Percentiles rank a stretch among this genome's conserved stretches.
phyloP scores from a whole-genome alignment of 64 coral and sea anemone species.

The Pocillopora verrucosa region DNA sequence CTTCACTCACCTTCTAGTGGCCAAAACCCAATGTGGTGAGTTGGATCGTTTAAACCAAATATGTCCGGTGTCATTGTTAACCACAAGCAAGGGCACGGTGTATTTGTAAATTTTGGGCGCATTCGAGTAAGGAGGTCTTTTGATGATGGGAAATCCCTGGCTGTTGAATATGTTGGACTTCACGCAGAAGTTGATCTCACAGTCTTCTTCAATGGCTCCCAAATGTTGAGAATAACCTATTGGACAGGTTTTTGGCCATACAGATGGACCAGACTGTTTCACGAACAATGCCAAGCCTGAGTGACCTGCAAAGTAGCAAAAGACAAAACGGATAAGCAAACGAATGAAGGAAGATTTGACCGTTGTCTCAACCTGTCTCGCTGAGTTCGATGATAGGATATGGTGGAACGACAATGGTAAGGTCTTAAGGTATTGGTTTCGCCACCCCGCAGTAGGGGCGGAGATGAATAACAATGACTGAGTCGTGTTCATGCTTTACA shows the following conservation, averaged over 20 bases:
- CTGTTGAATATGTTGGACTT: slow-evolving; percentile 58
- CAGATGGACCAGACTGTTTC: slow-evolving; percentile 41
- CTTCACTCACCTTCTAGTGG: slow-evolving; percentile 52
- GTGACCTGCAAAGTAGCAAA: background rate
- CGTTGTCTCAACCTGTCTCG: too few relatives aligned
- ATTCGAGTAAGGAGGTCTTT: slow-evolving; percentile 70
- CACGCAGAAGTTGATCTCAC: slow-evolving; percentile 84
- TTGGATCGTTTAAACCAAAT: slow-evolving; percentile 48
- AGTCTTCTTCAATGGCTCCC: slow-evolving; percentile 77
- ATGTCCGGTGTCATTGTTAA: slow-evolving; percentile 74
- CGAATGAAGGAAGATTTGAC: background rate
- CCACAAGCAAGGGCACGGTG: slow-evolving; percentile 67
- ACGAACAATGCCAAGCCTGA: slow-evolving; percentile 38
- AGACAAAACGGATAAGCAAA: background rate
- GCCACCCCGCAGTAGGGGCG: too few relatives aligned
- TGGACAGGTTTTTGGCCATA: slow-evolving; percentile 81
- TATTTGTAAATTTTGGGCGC: slow-evolving; percentile 61
- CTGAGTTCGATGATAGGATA: too few relatives aligned
- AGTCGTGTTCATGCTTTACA: too few relatives aligned
- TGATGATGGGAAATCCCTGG: slow-evolving; percentile 66
- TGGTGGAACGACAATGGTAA: too few relatives aligned
- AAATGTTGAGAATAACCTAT: slow-evolving; percentile 88
- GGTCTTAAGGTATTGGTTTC: too few relatives aligned
- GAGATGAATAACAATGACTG: too few relatives aligned
- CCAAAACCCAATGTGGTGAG: slow-evolving; percentile 59